Base-by-base conservation (phyloP, 2,888 invertebrate species). In the Cylindroiulus punctatus region DNA sequence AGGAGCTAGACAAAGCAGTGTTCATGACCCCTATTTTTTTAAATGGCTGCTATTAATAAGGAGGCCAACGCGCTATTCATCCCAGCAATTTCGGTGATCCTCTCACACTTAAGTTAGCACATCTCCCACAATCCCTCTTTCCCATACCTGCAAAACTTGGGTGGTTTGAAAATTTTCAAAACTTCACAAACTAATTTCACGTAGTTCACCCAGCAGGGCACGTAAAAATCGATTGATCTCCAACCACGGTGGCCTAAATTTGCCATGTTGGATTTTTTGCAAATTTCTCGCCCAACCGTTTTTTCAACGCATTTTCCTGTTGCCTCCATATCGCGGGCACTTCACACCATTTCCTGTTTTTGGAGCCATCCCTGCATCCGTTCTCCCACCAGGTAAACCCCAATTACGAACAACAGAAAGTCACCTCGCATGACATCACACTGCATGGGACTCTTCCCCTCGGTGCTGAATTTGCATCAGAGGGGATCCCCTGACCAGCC, bases 391-490 rank as follows among this genome's bases (percentile, higher is more conserved):
- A 57, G 57, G 57, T 57, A 57, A 47, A 57, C 57, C 10, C 57
- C 57, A 57, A 57, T 57, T 57, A 57, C 10, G 57, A 57, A 57
- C 57, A 57, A 57, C 57, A 57, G 57, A 57, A 57, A 57, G 57
- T 57, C 57, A 57, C 57, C 57, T 22, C 57, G 57, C 57, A 57
- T 57, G 57, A 57, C 57, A 57, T 57, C 57, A 57, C 57, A 57
- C 57, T 57, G 22, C 57, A 57, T 22, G 57, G 57, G 57, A 57
- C 57, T 57, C 22, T 57, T 57, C 57, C 57, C 57, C 57, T 57
- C 57, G 7, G 57, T 57, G 57, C 1, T 57, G 10, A 0, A 57
- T 57, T 57, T 57, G 57, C 57, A 57, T 57, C 57, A 22, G 22
- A 57, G 57, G 57, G 7, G 57, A 22, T 57, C n/a, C 22, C 22